Conservation (phyloP, 2,113 vertebrate species). For the Macroglossus sobrinus region DNA sequence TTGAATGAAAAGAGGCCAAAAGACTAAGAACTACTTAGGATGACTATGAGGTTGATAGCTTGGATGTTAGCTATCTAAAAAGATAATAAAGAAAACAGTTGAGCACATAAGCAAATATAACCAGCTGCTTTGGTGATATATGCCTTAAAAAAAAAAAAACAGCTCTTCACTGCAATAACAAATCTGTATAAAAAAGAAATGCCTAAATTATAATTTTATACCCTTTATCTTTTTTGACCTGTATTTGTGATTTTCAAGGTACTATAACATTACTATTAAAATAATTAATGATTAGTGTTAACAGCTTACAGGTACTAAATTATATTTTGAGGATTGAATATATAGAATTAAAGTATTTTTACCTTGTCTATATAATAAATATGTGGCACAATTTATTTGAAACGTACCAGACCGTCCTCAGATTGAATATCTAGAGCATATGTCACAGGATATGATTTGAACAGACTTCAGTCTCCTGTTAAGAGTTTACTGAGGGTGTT, state of each 20-base stretch:
- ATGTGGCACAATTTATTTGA: not conserved
- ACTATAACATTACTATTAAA: not conserved
- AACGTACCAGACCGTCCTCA: not conserved
- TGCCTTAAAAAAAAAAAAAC: not conserved
- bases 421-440: not conserved
- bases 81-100: not conserved
- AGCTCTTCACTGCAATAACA: not conserved
- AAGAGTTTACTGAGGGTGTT: not conserved
- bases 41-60: not conserved
- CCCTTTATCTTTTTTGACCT: not conserved
- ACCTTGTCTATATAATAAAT: not conserved
- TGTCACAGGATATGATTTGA: not conserved
- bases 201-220: not conserved
- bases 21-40: not conserved
- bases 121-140: not conserved
- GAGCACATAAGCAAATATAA: not conserved
- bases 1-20: not conserved
- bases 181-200: not conserved
- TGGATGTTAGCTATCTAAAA: not conserved
- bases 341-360: not conserved
- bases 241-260: not conserved
- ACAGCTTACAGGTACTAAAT: not conserved
- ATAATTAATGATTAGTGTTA: not conserved
- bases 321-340: not conserved
- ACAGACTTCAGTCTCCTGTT: not conserved